phyloP scores from a whole-genome alignment of 1,140 invertebrate species.

The Eubasilissa regina region DNA sequence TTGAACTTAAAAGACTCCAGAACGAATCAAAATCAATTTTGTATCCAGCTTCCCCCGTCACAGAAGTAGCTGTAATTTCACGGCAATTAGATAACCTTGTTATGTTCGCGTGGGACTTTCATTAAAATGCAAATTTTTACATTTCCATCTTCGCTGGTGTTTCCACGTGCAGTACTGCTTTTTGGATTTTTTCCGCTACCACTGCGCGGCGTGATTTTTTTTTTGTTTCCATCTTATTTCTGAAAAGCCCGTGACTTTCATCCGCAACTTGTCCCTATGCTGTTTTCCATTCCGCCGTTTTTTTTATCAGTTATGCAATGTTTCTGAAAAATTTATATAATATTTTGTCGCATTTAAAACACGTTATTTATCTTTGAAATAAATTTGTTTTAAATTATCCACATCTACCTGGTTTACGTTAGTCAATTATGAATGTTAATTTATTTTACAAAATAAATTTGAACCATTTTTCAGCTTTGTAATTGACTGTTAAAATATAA shows the following conservation, averaged over 20 bases:
- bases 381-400: too few relatives aligned
- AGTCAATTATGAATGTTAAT: too few relatives aligned
- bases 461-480: too few relatives aligned
- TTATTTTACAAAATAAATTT: too few relatives aligned
- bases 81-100: constrained; percentile 61
- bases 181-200: constrained; percentile 14
- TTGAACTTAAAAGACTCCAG: constrained; percentile 1
- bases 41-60: constrained; percentile 27
- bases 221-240: neutral
- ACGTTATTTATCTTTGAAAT: too few relatives aligned
- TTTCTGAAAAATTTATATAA: too few relatives aligned
- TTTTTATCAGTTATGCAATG: neutral
- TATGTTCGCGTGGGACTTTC: constrained; percentile 57
- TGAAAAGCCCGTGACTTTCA: constrained; percentile 2
- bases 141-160: constrained; percentile 46
- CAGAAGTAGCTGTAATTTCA: constrained; percentile 58
- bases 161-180: neutral
- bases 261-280: neutral
- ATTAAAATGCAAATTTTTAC: constrained; percentile 61
- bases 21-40: constrained; percentile 56
- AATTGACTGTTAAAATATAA: too few relatives aligned
- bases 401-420: too few relatives aligned
- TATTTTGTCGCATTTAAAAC: too few relatives aligned
- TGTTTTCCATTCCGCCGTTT: neutral
- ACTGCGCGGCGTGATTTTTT: neutral